These are phyloP conservation scores for Zosterops japonicus DNA, from an alignment of 2,113 vertebrate genomes.

Conservation along the genomic window DNA sequence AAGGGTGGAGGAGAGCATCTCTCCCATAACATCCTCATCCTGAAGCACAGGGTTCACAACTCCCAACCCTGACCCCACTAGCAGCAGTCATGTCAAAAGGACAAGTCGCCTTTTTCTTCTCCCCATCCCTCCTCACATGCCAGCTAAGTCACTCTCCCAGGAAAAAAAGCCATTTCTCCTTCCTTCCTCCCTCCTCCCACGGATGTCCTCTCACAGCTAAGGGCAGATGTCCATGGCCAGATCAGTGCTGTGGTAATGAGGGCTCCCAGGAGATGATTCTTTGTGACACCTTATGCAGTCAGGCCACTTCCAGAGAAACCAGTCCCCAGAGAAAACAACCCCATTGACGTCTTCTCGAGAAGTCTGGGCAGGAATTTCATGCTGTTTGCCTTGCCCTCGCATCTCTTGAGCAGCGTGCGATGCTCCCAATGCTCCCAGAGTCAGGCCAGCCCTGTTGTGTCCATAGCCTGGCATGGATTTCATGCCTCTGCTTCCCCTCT, in stretches of 20 bases:
- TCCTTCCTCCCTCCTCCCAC: background rate
- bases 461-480: background rate
- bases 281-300: background rate
- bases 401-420: fast-evolving
- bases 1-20: background rate
- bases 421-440: background rate
- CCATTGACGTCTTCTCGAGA: background rate
- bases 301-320: background rate
- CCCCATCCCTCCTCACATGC: background rate
- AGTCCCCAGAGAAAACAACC: background rate
- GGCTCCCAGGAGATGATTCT: background rate
- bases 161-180: background rate
- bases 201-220: background rate
- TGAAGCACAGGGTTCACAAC: fast-evolving
- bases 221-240: background rate
- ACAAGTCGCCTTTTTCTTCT: background rate
- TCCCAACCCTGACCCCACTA: fast-evolving
- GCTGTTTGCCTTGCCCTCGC: background rate
- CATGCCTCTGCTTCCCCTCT: background rate
- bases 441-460: background rate
- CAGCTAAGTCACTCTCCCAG: background rate
- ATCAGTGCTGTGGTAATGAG: fast-evolving
- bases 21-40: background rate
- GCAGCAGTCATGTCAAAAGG: background rate
- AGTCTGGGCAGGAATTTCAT: background rate